Percentiles rank a stretch among this genome's conserved stretches.
Evolutionary conservation across 2,113 vertebrate species (phyloP).

Genomic region (Cyanistes caeruleus): DNA sequence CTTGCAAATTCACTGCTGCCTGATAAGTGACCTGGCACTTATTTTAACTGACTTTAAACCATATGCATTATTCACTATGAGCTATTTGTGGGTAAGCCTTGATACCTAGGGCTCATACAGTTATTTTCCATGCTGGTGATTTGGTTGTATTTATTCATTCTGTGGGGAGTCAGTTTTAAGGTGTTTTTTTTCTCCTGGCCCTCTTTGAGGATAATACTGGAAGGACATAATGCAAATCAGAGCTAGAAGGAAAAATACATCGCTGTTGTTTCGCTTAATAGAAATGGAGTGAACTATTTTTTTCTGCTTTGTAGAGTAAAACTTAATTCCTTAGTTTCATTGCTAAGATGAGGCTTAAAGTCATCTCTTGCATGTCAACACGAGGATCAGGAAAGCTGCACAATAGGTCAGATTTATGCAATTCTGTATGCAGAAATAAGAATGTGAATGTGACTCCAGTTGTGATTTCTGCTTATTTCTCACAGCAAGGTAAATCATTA

Average conservation of each 20-base stretch:
- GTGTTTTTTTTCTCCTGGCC: background rate
- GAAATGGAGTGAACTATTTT: background rate
- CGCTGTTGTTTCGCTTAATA: background rate
- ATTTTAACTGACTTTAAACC: slow-evolving; percentile 10
- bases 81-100: slow-evolving; percentile 31
- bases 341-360: background rate
- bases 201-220: background rate
- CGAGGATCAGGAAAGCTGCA: background rate
- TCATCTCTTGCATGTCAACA: background rate
- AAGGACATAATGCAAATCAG: background rate
- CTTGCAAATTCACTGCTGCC: background rate
- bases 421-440: background rate
- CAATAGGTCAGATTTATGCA: background rate
- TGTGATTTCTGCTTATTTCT: slow-evolving; percentile 3
- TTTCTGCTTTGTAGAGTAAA: background rate
- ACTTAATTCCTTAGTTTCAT: background rate
- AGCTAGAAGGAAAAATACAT: background rate
- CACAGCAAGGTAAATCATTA: background rate
- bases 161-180: background rate
- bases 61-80: slow-evolving; percentile 23
- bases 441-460: background rate
- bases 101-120: background rate
- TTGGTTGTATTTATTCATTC: background rate
- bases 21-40: slow-evolving; percentile 40
- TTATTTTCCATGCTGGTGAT: background rate